Evolutionary conservation across 2,797 vertebrate genomes (phyloP).

Genomic region (Enteromius radiatus): DNA sequence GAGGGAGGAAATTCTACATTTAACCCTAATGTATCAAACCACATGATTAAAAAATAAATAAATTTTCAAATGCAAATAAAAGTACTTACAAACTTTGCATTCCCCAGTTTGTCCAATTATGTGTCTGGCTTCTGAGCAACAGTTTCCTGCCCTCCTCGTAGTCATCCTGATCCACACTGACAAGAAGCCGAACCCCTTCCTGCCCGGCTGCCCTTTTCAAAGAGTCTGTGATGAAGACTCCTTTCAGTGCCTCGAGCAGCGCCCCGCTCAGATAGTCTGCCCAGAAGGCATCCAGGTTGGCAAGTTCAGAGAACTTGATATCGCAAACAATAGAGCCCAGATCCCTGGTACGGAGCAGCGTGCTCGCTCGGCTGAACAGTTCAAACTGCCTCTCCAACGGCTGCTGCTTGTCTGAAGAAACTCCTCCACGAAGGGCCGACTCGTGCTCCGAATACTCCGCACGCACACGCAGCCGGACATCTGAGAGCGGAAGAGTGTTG

Average conservation of each 20-base stretch:
- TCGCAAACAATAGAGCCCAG: conserved; percentile 91
- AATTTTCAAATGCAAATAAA: background rate
- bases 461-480: conserved; percentile 88
- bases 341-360: conserved; percentile 85
- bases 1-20: background rate
- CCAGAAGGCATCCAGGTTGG: conserved; percentile 94
- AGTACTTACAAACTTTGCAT: background rate
- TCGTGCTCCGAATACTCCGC: conserved; percentile 91
- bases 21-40: background rate
- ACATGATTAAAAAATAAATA: background rate
- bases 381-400: conserved; percentile 89
- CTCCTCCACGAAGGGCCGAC: conserved; percentile 82
- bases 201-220: conserved; percentile 86
- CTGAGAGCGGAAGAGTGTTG: conserved; percentile 67
- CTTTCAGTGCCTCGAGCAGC: conserved; percentile 88
- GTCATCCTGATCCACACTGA: conserved; percentile 93
- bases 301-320: conserved; percentile 93
- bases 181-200: conserved; percentile 87
- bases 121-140: conserved; percentile 68
- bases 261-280: conserved; percentile 90
- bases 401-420: conserved; percentile 87
- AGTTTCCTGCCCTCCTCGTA: conserved; percentile 86
- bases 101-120: conserved; percentile 9
- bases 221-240: conserved; percentile 91
- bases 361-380: conserved; percentile 86